These are phyloP conservation scores for Leptopilina syphax DNA, from an alignment of 2,888 invertebrate species.

Conservation along the genomic window DNA sequence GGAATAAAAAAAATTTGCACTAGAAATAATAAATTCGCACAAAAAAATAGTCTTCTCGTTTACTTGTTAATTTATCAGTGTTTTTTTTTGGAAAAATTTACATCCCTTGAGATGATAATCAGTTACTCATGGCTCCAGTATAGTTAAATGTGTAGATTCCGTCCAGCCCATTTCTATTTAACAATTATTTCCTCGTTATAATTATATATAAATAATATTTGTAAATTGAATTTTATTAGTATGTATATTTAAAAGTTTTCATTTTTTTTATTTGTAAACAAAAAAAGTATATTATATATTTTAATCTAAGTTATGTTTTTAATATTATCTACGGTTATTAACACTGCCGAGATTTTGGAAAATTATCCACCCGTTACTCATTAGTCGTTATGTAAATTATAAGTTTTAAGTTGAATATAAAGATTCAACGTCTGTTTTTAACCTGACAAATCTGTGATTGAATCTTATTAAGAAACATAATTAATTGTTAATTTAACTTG, in stretches of 20 bases:
- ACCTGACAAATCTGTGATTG: slow-evolving; percentile 69
- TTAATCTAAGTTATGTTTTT: slow-evolving; percentile 47
- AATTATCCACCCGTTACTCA: slow-evolving; percentile 46
- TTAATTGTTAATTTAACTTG: slow-evolving; percentile 59
- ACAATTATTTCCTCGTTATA: slow-evolving; percentile 51
- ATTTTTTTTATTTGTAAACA: slow-evolving; percentile 40
- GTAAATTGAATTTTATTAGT: slow-evolving; percentile 52
- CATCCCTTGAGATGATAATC: slow-evolving; percentile 12
- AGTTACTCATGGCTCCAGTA: slow-evolving; percentile 45
- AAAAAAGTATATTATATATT: slow-evolving; percentile 46
- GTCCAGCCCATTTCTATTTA: slow-evolving; percentile 72
- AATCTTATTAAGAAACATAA: slow-evolving; percentile 63
- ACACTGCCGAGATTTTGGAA: slow-evolving; percentile 44
- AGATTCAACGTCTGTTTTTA: slow-evolving; percentile 61
- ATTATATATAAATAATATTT: slow-evolving; percentile 53
- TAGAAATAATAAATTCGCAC: slow-evolving; percentile 37
- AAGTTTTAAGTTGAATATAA: slow-evolving; percentile 61
- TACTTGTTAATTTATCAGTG: slow-evolving; percentile 25
- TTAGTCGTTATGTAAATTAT: slow-evolving; percentile 51
- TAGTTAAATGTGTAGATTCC: slow-evolving; percentile 76
- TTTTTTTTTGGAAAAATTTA: background rate
- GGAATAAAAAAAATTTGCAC: slow-evolving; percentile 6
- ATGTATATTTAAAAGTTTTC: slow-evolving; percentile 38
- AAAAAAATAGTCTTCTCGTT: slow-evolving; percentile 14
- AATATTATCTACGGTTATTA: slow-evolving; percentile 38